Conservation (phyloP, 1,140 invertebrate species). For the Drosophila pandora region DNA sequence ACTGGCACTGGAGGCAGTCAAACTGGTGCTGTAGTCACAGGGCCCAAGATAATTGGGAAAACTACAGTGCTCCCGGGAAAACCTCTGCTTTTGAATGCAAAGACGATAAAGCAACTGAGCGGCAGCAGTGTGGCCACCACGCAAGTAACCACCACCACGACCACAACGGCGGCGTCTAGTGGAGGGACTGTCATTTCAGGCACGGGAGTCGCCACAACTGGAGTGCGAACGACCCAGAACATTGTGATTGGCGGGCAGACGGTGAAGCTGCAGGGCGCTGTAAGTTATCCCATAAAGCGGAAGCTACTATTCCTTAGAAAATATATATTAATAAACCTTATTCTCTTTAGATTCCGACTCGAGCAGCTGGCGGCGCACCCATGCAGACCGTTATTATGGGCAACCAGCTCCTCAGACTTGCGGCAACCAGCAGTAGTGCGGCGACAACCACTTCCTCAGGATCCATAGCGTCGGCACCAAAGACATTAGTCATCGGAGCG, state of each 20-base stretch:
- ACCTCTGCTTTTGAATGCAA: conserved; percentile 75
- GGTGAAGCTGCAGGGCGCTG: conserved; percentile 73
- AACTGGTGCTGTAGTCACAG: conserved; percentile 3
- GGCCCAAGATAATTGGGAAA: conserved; percentile 72
- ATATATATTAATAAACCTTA: neutral
- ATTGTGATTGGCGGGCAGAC: conserved; percentile 83
- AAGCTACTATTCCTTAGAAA: neutral
- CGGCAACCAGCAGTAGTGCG: conserved; percentile 50
- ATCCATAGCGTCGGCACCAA: conserved; percentile 51
- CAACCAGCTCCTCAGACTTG: conserved; percentile 77
- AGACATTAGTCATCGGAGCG: conserved; percentile 69
- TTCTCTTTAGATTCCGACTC: conserved; percentile 42
- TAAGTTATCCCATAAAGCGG: conserved; percentile 21
- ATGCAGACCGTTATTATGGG: conserved; percentile 84
- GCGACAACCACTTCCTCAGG: conserved; percentile 30
- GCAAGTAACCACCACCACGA: conserved; percentile 15
- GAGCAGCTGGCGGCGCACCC: conserved; percentile 24
- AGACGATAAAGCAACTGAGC: conserved; percentile 57
- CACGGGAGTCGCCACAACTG: neutral
- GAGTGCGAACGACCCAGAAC: conserved; percentile 55
- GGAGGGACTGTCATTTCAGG: conserved; percentile 8
- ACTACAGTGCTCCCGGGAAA: conserved; percentile 85
- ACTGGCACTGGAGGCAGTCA: neutral
- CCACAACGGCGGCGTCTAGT: conserved; percentile 13
- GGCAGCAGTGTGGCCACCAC: conserved; percentile 19